phyloP scores from a whole-genome alignment of 2,888 invertebrate genomes.

The Byasa hedistus region DNA sequence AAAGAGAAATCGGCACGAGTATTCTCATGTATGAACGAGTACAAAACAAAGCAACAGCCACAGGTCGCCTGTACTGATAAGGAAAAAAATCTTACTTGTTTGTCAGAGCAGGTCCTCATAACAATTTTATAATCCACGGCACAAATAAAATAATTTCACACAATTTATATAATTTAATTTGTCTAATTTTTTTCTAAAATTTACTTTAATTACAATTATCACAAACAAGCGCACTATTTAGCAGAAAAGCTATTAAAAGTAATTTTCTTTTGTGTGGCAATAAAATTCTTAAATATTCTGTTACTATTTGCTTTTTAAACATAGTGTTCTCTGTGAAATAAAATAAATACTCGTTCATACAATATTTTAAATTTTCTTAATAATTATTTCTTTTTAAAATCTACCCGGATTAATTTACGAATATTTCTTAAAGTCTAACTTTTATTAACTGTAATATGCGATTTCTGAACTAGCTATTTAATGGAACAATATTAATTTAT shows the following conservation, averaged over 20 bases:
- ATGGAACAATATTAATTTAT: slow-evolving; percentile 68
- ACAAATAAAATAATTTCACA: slow-evolving; percentile 6
- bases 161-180: background rate
- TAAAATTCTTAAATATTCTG: background rate
- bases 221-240: slow-evolving; percentile 6
- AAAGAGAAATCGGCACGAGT: background rate
- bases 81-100: slow-evolving; percentile 22
- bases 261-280: background rate
- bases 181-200: background rate
- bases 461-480: slow-evolving; percentile 73
- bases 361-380: background rate
- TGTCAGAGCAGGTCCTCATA: slow-evolving; percentile 6
- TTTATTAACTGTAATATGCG: slow-evolving; percentile 74
- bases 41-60: slow-evolving; percentile 38
- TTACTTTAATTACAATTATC: background rate
- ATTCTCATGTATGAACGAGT: slow-evolving; percentile 34
- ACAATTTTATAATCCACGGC: background rate
- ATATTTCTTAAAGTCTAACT: slow-evolving; percentile 65
- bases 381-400: background rate
- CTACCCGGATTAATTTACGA: slow-evolving; percentile 41
- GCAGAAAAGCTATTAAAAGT: background rate
- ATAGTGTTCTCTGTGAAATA: background rate
- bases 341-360: slow-evolving; percentile 14
- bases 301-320: background rate
- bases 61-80: slow-evolving; percentile 35